phyloP scores from a whole-genome alignment of 2,113 vertebrate genomes.

The Mobula hypostoma region DNA sequence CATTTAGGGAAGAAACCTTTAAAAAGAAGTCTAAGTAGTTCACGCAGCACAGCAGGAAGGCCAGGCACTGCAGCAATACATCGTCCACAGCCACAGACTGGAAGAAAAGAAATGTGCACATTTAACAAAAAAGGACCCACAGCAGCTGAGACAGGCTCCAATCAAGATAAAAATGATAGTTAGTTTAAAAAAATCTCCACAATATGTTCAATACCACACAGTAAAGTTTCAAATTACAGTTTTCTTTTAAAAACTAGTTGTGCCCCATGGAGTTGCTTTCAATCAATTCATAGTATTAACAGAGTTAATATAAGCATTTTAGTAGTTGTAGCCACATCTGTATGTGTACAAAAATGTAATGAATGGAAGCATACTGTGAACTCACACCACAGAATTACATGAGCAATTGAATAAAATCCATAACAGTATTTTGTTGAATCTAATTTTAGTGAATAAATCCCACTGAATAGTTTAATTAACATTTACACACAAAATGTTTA shows the following conservation, averaged over 20 bases:
- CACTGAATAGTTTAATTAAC: too few relatives aligned
- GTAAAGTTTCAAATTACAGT: background rate
- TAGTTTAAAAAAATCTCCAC: background rate
- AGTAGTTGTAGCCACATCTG: background rate
- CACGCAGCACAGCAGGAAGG: slow-evolving; percentile 53
- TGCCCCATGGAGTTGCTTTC: background rate
- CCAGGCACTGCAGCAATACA: slow-evolving; percentile 53
- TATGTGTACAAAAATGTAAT: background rate
- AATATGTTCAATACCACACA: background rate
- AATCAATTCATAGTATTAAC: background rate
- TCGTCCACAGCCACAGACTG: slow-evolving; percentile 53
- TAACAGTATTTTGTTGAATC: background rate
- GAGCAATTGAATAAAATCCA: background rate
- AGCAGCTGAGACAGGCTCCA: slow-evolving; percentile 15
- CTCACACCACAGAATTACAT: background rate
- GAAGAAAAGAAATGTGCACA: slow-evolving; percentile 53
- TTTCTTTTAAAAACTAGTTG: background rate
- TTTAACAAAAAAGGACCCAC: slow-evolving; percentile 40
- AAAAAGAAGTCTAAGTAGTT: slow-evolving; percentile 55
- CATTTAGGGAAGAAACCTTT: slow-evolving; percentile 47
- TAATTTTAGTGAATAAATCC: background rate
- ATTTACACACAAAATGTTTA: too few relatives aligned
- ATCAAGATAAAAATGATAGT: background rate
- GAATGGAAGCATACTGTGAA: background rate
- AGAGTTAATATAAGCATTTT: background rate